Evolutionary conservation across 1,140 invertebrate genomes (phyloP).

Genomic region (Pseudomyrmex pallidus): DNA sequence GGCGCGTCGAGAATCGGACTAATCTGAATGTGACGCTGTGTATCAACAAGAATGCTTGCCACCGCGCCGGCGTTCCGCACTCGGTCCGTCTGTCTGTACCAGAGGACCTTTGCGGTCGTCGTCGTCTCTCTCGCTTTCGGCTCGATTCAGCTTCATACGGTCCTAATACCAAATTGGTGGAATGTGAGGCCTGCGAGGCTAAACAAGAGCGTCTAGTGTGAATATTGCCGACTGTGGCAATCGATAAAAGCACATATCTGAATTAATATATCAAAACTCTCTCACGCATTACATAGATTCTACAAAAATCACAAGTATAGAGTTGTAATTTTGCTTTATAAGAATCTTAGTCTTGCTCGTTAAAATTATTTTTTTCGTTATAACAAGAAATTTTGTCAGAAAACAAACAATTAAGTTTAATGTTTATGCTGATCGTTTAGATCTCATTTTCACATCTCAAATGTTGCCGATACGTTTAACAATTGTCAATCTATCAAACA

Average conservation of each 20-base stretch:
- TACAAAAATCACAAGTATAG: too few species aligned
- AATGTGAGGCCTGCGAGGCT: constrained; percentile 67
- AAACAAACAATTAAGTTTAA: too few species aligned
- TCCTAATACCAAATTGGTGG: constrained; percentile 75
- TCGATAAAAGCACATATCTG: neutral
- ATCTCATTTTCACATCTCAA: too few species aligned
- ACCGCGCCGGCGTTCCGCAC: constrained; percentile 4
- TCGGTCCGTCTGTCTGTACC: neutral
- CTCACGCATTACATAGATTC: too few species aligned
- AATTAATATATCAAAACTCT: too few species aligned
- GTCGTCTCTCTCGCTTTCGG: neutral
- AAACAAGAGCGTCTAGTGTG: constrained; percentile 10
- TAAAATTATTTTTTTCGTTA: too few species aligned
- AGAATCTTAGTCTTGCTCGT: too few species aligned
- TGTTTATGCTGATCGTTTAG: too few species aligned
- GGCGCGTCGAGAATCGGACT: constrained; percentile 66
- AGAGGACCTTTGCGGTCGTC: neutral
- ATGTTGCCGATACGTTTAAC: neutral
- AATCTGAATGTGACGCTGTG: constrained; percentile 51
- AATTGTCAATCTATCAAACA: neutral
- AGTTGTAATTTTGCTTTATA: too few species aligned
- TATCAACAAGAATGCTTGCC: neutral
- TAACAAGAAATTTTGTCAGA: too few species aligned
- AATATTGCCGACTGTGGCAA: constrained; percentile 11
- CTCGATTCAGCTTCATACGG: constrained; percentile 46